Evolutionary conservation across 1,140 invertebrate genomes (phyloP).

Genomic region (Lineus longissimus): DNA sequence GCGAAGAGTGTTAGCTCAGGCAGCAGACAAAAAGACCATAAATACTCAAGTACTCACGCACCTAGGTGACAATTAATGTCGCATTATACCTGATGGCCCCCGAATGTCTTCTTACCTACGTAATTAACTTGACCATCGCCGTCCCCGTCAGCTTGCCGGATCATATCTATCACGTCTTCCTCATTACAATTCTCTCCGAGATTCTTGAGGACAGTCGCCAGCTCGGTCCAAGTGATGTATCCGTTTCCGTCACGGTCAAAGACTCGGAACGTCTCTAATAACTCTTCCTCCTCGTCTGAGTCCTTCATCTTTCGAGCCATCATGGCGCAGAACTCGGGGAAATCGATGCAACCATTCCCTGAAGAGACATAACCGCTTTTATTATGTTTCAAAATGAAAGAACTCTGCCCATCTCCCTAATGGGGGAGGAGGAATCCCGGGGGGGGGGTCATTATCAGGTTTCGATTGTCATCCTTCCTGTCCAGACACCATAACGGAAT

Average conservation of each 20-base stretch:
- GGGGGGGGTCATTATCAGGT: too few species aligned
- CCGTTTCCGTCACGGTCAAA: slow-evolving; percentile 12
- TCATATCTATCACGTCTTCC: slow-evolving; percentile 89
- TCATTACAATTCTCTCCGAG: slow-evolving; percentile 72
- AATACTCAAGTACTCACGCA: too few species aligned
- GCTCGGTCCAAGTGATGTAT: neutral
- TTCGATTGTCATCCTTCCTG: too few species aligned
- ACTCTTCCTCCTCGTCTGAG: slow-evolving; percentile 93
- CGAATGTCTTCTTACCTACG: slow-evolving; percentile 17
- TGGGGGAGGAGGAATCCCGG: too few species aligned
- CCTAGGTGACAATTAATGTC: too few species aligned
- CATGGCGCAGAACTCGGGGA: slow-evolving; percentile 97
- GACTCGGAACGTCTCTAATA: slow-evolving; percentile 5
- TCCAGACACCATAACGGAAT: too few species aligned
- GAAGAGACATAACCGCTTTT: too few species aligned
- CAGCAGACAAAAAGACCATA: too few species aligned
- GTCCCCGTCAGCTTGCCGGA: slow-evolving; percentile 83
- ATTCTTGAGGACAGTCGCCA: neutral
- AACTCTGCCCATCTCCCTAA: too few species aligned
- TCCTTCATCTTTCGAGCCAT: slow-evolving; percentile 85
- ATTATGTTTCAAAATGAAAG: too few species aligned
- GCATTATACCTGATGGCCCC: too few species aligned
- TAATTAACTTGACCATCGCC: slow-evolving; percentile 60
- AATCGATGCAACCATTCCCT: slow-evolving; percentile 98
- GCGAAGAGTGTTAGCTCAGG: too few species aligned